These are phyloP conservation scores for Hippasteria phrygiana DNA, from an alignment of 53 echinoderm and acorn worm genomes.

Conservation along the genomic window DNA sequence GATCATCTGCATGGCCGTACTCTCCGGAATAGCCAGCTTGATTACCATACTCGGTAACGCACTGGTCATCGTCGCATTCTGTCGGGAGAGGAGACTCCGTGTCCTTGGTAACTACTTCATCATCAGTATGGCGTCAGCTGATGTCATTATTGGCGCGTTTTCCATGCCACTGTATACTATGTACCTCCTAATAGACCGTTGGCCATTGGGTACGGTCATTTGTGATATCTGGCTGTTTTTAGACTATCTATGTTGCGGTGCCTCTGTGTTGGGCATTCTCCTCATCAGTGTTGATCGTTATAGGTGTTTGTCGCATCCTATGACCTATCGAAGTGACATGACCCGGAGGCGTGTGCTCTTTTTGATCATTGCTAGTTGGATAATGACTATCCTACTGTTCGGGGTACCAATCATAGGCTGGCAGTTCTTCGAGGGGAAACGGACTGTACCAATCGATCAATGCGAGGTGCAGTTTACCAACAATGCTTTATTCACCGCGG, in stretches of 20 bases:
- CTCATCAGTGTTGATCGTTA: slow-evolving; percentile 92
- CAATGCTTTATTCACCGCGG: slow-evolving; percentile 84
- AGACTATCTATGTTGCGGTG: slow-evolving; percentile 93
- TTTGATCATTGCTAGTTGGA: slow-evolving; percentile 82
- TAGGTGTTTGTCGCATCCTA: slow-evolving; percentile 79
- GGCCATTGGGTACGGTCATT: slow-evolving; percentile 85
- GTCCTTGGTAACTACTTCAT: slow-evolving; percentile 88
- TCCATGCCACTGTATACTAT: slow-evolving; percentile 96
- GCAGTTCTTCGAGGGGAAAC: slow-evolving; percentile 90
- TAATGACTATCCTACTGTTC: slow-evolving; percentile 79
- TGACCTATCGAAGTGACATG: slow-evolving; percentile 92
- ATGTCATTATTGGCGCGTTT: slow-evolving; percentile 81
- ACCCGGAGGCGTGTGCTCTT: slow-evolving; percentile 75
- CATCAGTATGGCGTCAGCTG: slow-evolving; percentile 88
- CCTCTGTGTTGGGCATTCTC: slow-evolving; percentile 91
- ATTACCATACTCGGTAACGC: slow-evolving; percentile 84
- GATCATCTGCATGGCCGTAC: slow-evolving; percentile 71
- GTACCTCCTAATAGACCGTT: slow-evolving; percentile 78
- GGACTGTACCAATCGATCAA: slow-evolving; percentile 65
- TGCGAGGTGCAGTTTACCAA: slow-evolving; percentile 92
- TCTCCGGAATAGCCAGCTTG: slow-evolving; percentile 77
- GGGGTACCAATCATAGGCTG: slow-evolving; percentile 92
- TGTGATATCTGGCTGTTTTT: slow-evolving; percentile 94
- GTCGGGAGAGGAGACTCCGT: slow-evolving; percentile 81
- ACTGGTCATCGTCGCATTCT: slow-evolving; percentile 88